Evolutionary conservation across 2,113 vertebrate genomes (phyloP).

Genomic region (Acanthochromis polyacanthus): DNA sequence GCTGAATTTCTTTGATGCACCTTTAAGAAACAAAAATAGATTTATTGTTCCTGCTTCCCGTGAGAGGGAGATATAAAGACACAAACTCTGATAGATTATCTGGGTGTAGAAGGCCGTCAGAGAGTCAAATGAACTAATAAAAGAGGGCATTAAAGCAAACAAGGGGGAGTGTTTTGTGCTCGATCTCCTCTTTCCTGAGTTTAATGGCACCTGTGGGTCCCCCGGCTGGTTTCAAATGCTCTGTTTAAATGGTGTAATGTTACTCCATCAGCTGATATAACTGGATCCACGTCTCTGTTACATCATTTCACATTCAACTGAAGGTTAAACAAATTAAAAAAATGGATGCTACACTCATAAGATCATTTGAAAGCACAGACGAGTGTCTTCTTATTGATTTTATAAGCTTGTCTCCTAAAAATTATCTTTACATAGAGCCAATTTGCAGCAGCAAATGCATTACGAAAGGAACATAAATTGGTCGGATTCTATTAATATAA

Average conservation of each 20-base stretch:
- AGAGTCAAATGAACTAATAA: slow-evolving; percentile 36
- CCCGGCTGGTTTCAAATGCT: slow-evolving; percentile 39
- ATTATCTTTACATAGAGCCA: too few species aligned
- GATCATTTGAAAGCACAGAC: too few species aligned
- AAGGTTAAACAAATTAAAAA: too few species aligned
- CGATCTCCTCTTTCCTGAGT: slow-evolving; percentile 14
- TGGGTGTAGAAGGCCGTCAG: slow-evolving; percentile 7
- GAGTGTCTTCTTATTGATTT: too few species aligned
- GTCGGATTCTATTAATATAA: too few species aligned
- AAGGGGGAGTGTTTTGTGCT: slow-evolving; percentile 25
- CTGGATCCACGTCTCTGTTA: not conserved
- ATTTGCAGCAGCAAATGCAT: too few species aligned
- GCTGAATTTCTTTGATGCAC: not conserved
- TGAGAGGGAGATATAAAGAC: not conserved
- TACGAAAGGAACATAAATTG: too few species aligned
- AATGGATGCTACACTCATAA: too few species aligned
- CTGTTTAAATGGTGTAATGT: slow-evolving; percentile 36
- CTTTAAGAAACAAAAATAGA: not conserved
- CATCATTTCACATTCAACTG: too few species aligned
- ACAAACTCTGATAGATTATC: slow-evolving; percentile 28
- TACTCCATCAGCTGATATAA: slow-evolving; percentile 3
- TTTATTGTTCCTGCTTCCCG: not conserved
- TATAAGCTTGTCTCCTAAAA: too few species aligned
- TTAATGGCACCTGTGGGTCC: slow-evolving; percentile 33
- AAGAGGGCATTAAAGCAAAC: slow-evolving; percentile 43